Base-by-base conservation (phyloP, 2,888 invertebrate species). In the Eilema griseolum region DNA sequence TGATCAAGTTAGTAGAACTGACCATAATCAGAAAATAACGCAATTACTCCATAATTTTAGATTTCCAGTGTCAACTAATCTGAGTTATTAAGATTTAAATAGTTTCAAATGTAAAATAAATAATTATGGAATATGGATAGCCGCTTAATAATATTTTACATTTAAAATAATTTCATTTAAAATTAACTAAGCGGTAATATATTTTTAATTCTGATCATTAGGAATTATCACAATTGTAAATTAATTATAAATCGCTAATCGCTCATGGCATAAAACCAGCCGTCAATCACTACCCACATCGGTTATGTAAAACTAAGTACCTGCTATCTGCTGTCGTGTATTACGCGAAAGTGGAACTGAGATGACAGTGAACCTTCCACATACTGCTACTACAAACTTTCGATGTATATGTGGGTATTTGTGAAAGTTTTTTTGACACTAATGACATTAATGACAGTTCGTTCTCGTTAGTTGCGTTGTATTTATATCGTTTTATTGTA, bases 221-320 rank as follows among this genome's bases (percentile, higher is more conserved):
- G 10, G 20, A 46, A 46, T 20, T 46, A 7, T 46, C 24, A n/a
- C 52, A 8, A 1, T 52, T n/a, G 8, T 10, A 52, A 52, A n/a
- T 26, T 24, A 62, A 8, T 26, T n/a, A 31, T 31, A 59, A 69
- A 57, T 52, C 85, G 87, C 88, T 79, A 3, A 20, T 20, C 77
- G 75, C 80, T 75, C 73, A 33, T 82, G 46, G 62, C 80, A 83
- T 83, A 69, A 4, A 26, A 37, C 5, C 66, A 73, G 65, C 77
- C 79, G 86, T 87, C 86, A 88, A 86, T 87, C 88, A 84, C 80
- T 76, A 77, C 83, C 85, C 85, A 89, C 88, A 86, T 81, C 72
- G 78, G 77, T 89, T 89, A 88, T 85, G 89, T 86, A 89, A 87
- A 81, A 71, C 78, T 81, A 82, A 77, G 78, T 79, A 76, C 71